A percentile compares a stretch with the other conserved stretches of the same genome.
Conservation (phyloP, 2,797 vertebrate genomes). For the Nasua narica region DNA sequence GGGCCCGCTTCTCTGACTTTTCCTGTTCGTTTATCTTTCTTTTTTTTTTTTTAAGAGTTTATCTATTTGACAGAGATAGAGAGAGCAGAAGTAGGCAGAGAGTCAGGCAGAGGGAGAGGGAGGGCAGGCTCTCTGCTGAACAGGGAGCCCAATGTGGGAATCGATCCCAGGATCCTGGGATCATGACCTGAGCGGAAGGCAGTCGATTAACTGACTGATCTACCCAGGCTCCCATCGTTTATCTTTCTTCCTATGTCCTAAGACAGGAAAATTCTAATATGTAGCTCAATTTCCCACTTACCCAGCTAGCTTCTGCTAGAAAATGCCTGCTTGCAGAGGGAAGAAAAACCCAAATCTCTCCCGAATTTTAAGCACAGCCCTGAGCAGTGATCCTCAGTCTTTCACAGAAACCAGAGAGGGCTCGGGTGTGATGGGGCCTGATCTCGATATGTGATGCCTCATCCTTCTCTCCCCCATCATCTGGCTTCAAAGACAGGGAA, state of each 20-base stretch:
- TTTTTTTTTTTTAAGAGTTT: too few relatives aligned
- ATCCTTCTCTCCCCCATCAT: neutral
- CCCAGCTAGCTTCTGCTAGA: neutral
- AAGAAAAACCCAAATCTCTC: neutral
- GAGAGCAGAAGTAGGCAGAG: too few relatives aligned
- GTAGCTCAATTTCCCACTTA: neutral
- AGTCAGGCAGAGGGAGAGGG: too few relatives aligned
- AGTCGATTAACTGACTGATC: too few relatives aligned
- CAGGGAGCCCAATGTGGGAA: too few relatives aligned
- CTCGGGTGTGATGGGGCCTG: neutral
- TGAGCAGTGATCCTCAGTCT: neutral
- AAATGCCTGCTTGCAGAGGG: neutral
- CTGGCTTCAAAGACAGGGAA: neutral
- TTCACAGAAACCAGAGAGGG: neutral
- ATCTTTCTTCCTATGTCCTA: neutral
- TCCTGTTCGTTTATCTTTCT: neutral
- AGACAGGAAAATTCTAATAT: neutral
- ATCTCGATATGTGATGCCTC: neutral
- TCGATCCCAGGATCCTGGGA: too few relatives aligned
- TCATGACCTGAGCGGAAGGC: too few relatives aligned
- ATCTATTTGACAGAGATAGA: too few relatives aligned
- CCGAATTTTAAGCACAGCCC: neutral
- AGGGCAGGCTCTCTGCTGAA: too few relatives aligned
- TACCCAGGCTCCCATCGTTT: neutral
- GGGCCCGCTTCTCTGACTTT: neutral